A percentile compares a stretch with the other conserved stretches of the same genome.
Conservation (phyloP, 2,888 invertebrate species). For the Nemotelus nigrinus region DNA sequence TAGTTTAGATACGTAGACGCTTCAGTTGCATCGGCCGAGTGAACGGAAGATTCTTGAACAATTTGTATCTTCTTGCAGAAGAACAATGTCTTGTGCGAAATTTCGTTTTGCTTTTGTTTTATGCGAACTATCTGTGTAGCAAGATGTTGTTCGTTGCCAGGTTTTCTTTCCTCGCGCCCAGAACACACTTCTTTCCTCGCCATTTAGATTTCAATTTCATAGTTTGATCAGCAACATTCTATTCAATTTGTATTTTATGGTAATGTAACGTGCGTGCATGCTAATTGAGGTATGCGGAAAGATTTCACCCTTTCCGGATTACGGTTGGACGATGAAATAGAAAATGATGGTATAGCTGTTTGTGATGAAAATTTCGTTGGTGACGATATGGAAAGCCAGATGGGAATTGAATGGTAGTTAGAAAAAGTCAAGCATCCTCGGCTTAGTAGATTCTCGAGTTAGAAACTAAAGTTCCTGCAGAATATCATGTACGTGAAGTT, state of each 20-base stretch:
- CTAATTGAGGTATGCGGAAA: conserved; percentile 51
- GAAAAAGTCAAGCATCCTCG: not conserved
- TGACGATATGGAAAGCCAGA: not conserved
- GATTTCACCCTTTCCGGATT: conserved; percentile 45
- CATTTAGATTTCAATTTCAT: conserved; percentile 50
- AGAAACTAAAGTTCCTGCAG: no score
- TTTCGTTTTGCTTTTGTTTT: not conserved
- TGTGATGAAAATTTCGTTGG: no score
- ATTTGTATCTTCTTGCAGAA: conserved; percentile 8
- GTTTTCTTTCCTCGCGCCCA: not conserved
- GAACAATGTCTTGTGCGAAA: not conserved
- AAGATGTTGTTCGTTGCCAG: not conserved
- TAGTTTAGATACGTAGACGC: no score
- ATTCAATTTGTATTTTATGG: conserved; percentile 52
- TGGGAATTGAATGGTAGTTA: conserved; percentile 5
- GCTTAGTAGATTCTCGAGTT: not conserved
- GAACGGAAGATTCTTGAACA: not conserved
- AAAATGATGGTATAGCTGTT: not conserved
- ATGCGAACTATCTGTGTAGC: no score
- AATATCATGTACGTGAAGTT: no score
- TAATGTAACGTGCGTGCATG: conserved; percentile 50
- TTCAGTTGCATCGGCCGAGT: no score
- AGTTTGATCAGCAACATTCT: conserved; percentile 50
- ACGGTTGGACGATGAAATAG: not conserved
- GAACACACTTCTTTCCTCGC: conserved; percentile 12